Percentiles rank a stretch among this genome's conserved stretches.
phyloP scores from a whole-genome alignment of 2,113 vertebrate genomes.

The Octodon degus region DNA sequence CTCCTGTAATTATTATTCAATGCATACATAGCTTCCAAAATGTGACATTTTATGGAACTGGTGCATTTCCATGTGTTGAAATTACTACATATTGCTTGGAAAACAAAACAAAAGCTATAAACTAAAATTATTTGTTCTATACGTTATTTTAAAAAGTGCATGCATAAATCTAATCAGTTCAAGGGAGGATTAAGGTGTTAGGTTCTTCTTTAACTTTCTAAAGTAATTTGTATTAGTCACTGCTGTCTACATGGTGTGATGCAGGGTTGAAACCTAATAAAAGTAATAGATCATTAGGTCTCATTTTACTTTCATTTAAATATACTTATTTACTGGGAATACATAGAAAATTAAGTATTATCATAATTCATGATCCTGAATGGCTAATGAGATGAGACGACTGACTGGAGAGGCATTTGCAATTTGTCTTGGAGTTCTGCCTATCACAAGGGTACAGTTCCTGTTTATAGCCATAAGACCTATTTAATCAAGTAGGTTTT shows the following conservation, averaged over 20 bases:
- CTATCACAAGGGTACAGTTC: background rate
- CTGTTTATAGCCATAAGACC: background rate
- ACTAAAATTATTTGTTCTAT: background rate
- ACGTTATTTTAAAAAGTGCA: slow-evolving; percentile 1
- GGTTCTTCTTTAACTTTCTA: slow-evolving; percentile 14
- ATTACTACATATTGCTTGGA: background rate
- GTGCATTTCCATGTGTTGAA: background rate
- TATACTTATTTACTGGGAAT: slow-evolving; percentile 48
- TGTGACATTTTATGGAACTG: background rate
- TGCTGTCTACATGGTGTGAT: background rate
- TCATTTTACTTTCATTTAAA: slow-evolving; percentile 6
- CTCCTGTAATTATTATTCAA: background rate
- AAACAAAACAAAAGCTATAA: slow-evolving; percentile 1
- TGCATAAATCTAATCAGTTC: slow-evolving; percentile 3
- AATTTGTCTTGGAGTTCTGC: background rate
- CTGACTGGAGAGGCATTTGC: background rate
- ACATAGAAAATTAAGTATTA: slow-evolving; percentile 26
- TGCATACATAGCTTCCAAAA: background rate
- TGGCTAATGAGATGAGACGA: background rate
- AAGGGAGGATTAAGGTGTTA: background rate
- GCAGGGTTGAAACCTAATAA: background rate
- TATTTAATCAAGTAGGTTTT: slow-evolving; percentile 53
- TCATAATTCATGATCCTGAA: slow-evolving; percentile 17
- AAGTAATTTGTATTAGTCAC: background rate
- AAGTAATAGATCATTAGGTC: slow-evolving; percentile 18